Evolutionary conservation across 2,797 vertebrate species (phyloP), one percentile per base, ranked within the genome.

Genomic region (Carcharodon carcharias): DNA sequence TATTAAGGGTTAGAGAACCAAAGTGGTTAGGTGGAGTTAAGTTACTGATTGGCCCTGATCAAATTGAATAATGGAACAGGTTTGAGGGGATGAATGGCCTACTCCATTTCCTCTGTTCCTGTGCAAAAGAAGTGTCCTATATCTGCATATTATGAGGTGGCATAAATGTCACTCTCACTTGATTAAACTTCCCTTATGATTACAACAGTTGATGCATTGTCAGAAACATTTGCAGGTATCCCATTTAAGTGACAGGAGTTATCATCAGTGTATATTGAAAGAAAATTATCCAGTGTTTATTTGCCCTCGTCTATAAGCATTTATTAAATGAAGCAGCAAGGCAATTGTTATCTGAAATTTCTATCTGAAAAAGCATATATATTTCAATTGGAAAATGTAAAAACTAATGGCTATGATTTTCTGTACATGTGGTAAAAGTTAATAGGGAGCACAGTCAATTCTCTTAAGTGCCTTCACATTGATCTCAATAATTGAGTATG

Each of bases 401-500:
- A 85, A 50, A 2, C 54, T 28, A 89, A 12, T 26, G 54, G 87
- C 56, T 35, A 35, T 92, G 56, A 8, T 92, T 92, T 63, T 92
- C 89, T 92, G 58, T 92, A n/a, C 58, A 21, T 35, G 31, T 63
- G 58, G 58, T n/a, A 9, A 61, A 92, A 58, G 35, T 63, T 35
- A 92, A 92, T 63, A 63, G 89, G 89, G 31, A 63, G 56, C 89
- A 92, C 14, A 40, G 31, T 92, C 58, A 92, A 92, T 92, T 92
- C 16, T 61, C 56, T n/a, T 61, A 63, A 92, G 58, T 61, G 35
- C 35, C 31, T 85, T 92, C 56, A 63, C 58, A 61, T 35, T 92
- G 31, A 92, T 92, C 89, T 35, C 89, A 92, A 92, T 92, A 63
- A 92, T 85, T 85, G 82, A 85, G 5, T 91, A n/a, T 92, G 89